Base-by-base conservation (phyloP, 2,797 vertebrate genomes). In the Gymnoscopelus microlampas region DNA sequence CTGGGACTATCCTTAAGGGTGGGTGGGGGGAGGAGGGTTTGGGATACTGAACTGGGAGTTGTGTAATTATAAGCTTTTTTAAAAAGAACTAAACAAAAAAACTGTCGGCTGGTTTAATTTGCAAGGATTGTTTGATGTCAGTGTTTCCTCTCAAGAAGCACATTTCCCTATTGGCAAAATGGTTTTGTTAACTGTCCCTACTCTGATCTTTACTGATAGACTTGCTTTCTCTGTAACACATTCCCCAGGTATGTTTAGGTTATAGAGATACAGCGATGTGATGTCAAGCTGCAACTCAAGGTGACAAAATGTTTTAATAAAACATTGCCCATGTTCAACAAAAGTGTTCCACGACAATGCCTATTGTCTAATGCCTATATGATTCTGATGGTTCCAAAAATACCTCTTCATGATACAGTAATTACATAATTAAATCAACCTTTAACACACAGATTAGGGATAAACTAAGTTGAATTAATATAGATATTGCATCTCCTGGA, bases 61-160 rank as follows among this genome's bases (percentile, higher is more conserved):
- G 10, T 84, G 76, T 88, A 80, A 78, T 82, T 77, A 82, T 73
- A 78, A 78, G 82, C 74, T 85, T 90, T 78, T 44, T 9, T 44
- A 10, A 10, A 44, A 44, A 44, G 39, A 44, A 44, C 39, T 44
- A 44, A 44, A 44, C 0, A 44, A 68, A 76, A 67, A 56, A 85
- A 66, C 60, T 19, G 73, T 86, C 71, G 10, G 39, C 39, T 81
- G 80, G 86, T 85, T 86, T 59, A 29, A 78, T 88, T 88, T 88
- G 68, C 74, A 82, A 74, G 83, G 78, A 85, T 89, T 86, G 60
- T 53, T 78, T 53, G 81, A 91, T 87, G 82, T 90, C 87, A 89
- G 82, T 91, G 88, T 88, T 91, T 86, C 78, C 82, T 87, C 78
- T 73, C 60, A 75, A 82, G 67, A 88, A 83, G 81, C 86, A 90